These are phyloP conservation scores for Anseranas semipalmata DNA, from an alignment of 2,113 vertebrate genomes.

Conservation along the genomic window DNA sequence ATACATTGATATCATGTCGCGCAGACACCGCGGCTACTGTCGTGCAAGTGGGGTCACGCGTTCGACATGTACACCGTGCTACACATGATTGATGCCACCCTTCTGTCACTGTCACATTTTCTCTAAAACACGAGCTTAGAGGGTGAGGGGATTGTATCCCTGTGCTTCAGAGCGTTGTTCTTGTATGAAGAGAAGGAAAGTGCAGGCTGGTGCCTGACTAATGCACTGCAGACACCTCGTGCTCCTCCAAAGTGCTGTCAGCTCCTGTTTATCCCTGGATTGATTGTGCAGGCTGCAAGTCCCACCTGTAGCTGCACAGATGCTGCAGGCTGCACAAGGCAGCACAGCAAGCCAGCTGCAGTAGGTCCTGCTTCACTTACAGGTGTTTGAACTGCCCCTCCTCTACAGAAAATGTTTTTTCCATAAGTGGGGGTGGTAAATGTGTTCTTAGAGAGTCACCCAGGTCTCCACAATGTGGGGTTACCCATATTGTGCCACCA, in stretches of 20 bases:
- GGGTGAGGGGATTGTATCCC: neutral
- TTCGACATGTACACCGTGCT: fast-evolving
- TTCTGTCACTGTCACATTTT: neutral
- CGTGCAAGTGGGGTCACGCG: neutral
- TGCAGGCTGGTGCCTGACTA: neutral
- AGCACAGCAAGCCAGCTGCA: neutral
- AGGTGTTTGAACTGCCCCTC: neutral
- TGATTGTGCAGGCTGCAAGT: neutral
- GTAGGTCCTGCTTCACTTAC: neutral
- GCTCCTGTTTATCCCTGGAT: slow-evolving; percentile 22
- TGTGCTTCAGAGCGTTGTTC: neutral
- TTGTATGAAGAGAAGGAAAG: neutral
- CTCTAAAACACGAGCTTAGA: neutral
- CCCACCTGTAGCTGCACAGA: slow-evolving; percentile 24
- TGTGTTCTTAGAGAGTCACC: neutral
- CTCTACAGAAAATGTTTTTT: neutral
- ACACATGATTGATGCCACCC: neutral
- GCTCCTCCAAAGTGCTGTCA: slow-evolving; percentile 40
- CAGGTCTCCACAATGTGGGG: neutral
- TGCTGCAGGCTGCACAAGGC: neutral
- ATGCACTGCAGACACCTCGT: neutral
- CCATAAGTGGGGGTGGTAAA: neutral
- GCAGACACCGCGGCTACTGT: neutral
- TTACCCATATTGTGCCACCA: neutral
- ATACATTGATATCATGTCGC: neutral